Conservation (phyloP, 2,888 invertebrate genomes). For the Hyposoter didymator region DNA sequence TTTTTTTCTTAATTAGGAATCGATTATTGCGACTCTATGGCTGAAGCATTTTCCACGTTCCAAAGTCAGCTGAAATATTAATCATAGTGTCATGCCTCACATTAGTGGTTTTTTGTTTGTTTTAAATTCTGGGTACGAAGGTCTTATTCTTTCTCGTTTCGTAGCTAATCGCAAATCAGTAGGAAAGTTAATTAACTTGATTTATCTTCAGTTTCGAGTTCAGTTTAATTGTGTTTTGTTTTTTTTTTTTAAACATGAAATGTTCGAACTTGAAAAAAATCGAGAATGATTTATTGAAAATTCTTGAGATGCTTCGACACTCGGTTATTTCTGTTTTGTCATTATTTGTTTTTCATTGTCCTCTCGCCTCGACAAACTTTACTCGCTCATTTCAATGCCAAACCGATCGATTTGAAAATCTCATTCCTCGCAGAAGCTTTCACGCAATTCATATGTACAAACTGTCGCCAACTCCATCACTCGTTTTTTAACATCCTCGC, state of each 20-base stretch:
- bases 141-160: constrained; percentile 55
- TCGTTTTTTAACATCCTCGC: constrained; percentile 18
- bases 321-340: constrained; percentile 21
- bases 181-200: constrained; percentile 19
- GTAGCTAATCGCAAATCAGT: constrained; percentile 58
- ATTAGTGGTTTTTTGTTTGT: constrained; percentile 53
- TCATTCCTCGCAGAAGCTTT: constrained; percentile 47
- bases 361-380: constrained; percentile 33
- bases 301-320: constrained; percentile 53
- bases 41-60: constrained; percentile 10
- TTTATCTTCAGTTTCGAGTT: background rate
- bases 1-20: background rate
- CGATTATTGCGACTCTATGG: background rate
- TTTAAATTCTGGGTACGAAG: constrained; percentile 52
- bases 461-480: constrained; percentile 36
- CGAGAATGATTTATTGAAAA: constrained; percentile 38
- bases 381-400: constrained; percentile 35
- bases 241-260: constrained; percentile 9
- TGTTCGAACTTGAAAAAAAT: constrained; percentile 22
- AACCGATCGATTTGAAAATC: constrained; percentile 33
- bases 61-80: constrained; percentile 19
- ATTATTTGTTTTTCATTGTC: constrained; percentile 39
- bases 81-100: constrained; percentile 57
- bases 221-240: background rate
- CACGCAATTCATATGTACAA: constrained; percentile 55